Evolutionary conservation across 2,113 vertebrate species (phyloP).

Genomic region (Macrotis lagotis): DNA sequence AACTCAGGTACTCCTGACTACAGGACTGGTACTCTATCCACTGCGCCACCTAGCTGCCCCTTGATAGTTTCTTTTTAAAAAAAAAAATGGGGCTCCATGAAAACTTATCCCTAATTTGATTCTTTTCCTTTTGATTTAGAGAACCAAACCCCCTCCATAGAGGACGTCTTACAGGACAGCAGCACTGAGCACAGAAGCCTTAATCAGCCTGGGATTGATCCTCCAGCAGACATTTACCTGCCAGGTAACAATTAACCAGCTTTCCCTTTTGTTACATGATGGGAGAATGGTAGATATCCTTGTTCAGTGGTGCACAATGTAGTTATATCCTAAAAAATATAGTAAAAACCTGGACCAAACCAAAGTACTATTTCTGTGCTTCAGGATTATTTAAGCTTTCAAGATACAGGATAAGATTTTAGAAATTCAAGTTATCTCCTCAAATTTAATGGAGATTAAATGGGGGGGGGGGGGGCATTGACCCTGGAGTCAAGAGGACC

Average conservation of each 20-base stretch:
- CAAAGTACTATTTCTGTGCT: neutral
- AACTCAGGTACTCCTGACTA: too few species aligned
- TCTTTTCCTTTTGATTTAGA: constrained; percentile 78
- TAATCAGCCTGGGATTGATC: constrained; percentile 85
- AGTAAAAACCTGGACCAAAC: neutral
- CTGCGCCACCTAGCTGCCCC: too few species aligned
- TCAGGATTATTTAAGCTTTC: neutral
- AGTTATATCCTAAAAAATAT: neutral
- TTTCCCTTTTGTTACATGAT: too few species aligned
- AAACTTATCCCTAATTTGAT: constrained; percentile 7
- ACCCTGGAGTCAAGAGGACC: too few species aligned
- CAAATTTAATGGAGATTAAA: neutral
- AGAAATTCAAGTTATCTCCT: neutral
- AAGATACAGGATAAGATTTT: neutral
- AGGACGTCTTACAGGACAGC: constrained; percentile 90
- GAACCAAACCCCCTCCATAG: constrained; percentile 85
- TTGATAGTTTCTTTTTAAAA: too few species aligned
- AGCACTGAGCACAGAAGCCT: constrained; percentile 87
- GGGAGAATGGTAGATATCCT: accelerated
- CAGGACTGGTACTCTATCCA: too few species aligned
- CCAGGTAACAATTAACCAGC: constrained; percentile 81
- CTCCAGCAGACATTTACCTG: constrained; percentile 86
- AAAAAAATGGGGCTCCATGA: neutral
- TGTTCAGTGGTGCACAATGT: neutral
- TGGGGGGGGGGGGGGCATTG: too few species aligned